Base-by-base conservation (phyloP, 2,113 vertebrate species). In the Callaeas wilsoni region DNA sequence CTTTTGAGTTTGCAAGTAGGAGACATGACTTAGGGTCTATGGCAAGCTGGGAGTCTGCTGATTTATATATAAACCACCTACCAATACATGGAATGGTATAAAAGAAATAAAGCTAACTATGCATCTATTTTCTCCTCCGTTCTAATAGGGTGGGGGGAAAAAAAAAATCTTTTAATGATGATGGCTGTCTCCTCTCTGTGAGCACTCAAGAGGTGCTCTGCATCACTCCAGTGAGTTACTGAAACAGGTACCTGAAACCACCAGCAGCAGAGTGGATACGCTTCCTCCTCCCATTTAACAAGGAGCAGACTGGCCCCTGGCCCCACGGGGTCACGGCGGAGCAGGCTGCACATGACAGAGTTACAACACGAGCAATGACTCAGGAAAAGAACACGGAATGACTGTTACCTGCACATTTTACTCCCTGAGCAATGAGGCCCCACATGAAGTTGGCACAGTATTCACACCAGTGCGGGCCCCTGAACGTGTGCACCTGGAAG, bases 401-500 rank as follows among this genome's bases (percentile, higher is more conserved):
- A 94, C 65, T 80, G 93, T 97, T 98, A 99, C 99, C 99, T 99
- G 99, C 99, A 98, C 99, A 99, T 97, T 99, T 99, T 90, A 99
- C 99, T 97, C 99, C 99, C 98, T 99, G 99, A 98, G 99, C 99
- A 87, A 99, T 99, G 90, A 99, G 99, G 77, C 99, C 99, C 99
- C 99, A 99, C 99, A 99, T 99, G 96, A 99, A 99, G 97, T 99
- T 99, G 97, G 99, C 99, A 87, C 99, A 99, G 97, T 99, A 99
- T 84, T 99, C 99, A 97, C 99, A 99, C 99, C 99, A 99, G 94
- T 99, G 99, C 47, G 99, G 99, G 37, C 99, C 99, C 96, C 99
- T 98, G 98, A 99, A 99, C 2, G 99, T 99, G 93, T 99, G 99
- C 94, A 99, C 99, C 99, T 99, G 97, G 20, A 97, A 97, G 84